phyloP scores from a whole-genome alignment of 1,140 invertebrate genomes.

The Magallana angulata region DNA sequence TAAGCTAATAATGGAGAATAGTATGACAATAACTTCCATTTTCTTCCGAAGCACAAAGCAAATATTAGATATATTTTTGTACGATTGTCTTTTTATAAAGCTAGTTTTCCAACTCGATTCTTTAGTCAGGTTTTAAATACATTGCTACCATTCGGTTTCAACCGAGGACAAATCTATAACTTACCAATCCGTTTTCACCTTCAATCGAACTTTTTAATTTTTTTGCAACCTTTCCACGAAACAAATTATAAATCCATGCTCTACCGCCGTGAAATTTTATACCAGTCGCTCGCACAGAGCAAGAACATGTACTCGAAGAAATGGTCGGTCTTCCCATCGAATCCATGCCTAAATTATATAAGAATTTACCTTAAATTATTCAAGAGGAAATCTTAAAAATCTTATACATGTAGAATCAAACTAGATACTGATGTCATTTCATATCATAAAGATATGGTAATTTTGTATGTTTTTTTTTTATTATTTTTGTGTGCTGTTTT shows the following conservation, averaged over 20 bases:
- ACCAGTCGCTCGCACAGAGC: slow-evolving; percentile 45
- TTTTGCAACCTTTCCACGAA: slow-evolving; percentile 51
- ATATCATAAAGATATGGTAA: neutral
- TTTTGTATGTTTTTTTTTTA: neutral
- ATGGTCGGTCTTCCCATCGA: slow-evolving; percentile 45
- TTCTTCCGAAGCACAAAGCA: too few species aligned
- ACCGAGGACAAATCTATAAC: neutral
- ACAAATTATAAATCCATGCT: slow-evolving; percentile 59
- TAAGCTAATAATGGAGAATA: too few species aligned
- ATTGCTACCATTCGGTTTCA: too few species aligned
- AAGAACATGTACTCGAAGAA: slow-evolving; percentile 38
- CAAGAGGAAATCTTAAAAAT: neutral
- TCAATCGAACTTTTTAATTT: slow-evolving; percentile 47
- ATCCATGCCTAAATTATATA: slow-evolving; percentile 44
- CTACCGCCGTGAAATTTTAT: slow-evolving; percentile 63
- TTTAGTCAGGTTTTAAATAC: too few species aligned
- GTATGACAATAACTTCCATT: too few species aligned
- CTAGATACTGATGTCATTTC: neutral
- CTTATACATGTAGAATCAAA: neutral
- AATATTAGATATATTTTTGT: too few species aligned
- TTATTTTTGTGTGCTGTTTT: neutral
- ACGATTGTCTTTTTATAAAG: too few species aligned
- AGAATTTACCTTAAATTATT: neutral
- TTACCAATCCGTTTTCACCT: neutral
- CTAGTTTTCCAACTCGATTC: too few species aligned